These are phyloP conservation scores for Pithys albifrons DNA, from an alignment of 2,113 vertebrate species.

Conservation along the genomic window DNA sequence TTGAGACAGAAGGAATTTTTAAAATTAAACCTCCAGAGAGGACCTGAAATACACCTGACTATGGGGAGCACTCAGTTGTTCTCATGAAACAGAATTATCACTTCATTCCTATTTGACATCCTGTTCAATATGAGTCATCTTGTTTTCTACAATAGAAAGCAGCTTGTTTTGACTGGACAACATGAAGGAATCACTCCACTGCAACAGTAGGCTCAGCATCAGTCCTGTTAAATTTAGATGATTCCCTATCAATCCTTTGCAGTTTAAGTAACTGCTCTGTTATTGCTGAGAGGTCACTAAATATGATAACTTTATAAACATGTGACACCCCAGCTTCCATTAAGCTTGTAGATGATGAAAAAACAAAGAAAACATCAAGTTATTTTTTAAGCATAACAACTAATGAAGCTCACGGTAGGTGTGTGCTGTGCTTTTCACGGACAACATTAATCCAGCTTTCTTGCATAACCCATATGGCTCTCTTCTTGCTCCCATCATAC, in stretches of 20 bases:
- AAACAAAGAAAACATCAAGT: background rate
- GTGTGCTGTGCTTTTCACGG: background rate
- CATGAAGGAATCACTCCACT: background rate
- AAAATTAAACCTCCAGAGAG: background rate
- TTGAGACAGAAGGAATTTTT: background rate
- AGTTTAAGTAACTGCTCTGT: background rate
- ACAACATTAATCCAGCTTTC: background rate
- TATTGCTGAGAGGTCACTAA: background rate
- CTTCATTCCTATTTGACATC: background rate
- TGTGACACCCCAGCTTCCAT: background rate
- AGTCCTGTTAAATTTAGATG: background rate
- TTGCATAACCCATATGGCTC: background rate
- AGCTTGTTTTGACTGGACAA: background rate
- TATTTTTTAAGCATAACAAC: background rate
- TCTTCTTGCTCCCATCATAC: background rate
- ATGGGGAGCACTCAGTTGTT: background rate
- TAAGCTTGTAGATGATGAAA: background rate
- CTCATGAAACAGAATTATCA: background rate
- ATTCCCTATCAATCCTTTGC: background rate
- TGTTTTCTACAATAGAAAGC: background rate
- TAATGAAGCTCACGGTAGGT: background rate
- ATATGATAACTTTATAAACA: background rate
- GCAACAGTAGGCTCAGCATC: background rate
- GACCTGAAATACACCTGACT: background rate
- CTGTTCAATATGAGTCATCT: background rate